Evolutionary conservation across 2,888 invertebrate genomes (phyloP).

Genomic region (Gari tellinella): DNA sequence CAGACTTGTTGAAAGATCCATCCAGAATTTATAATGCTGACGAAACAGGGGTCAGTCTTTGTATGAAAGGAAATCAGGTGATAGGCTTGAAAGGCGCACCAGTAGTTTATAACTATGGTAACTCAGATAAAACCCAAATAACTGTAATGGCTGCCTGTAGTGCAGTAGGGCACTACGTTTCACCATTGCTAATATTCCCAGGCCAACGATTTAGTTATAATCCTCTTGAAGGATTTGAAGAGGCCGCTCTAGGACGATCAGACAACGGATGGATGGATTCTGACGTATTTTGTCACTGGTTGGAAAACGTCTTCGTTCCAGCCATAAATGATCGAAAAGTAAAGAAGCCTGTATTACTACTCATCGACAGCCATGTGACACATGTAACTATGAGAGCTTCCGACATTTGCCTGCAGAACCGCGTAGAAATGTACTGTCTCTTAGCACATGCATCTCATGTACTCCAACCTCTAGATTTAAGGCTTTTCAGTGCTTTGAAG

Average conservation of each 20-base stretch:
- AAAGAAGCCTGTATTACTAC: conserved; percentile 26
- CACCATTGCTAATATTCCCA: conserved; percentile 11
- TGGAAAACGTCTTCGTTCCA: conserved; percentile 17
- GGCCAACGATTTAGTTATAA: conserved; percentile 12
- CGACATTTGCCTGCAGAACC: conserved; percentile 25
- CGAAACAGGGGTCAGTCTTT: conserved; percentile 22
- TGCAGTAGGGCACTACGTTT: neutral
- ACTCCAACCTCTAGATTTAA: conserved; percentile 49
- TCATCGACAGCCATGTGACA: conserved; percentile 51
- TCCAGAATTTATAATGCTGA: conserved; percentile 19
- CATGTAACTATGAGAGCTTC: conserved; percentile 39
- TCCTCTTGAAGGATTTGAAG: conserved; percentile 14
- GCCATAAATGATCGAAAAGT: conserved; percentile 13
- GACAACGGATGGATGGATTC: conserved; percentile 26
- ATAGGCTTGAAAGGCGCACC: conserved; percentile 23
- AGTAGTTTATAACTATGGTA: conserved; percentile 20
- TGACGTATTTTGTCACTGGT: conserved; percentile 18
- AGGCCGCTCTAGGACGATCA: conserved; percentile 7
- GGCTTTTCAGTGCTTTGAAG: conserved; percentile 45
- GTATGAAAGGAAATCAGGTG: conserved; percentile 6
- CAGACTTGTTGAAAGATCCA: conserved; percentile 4
- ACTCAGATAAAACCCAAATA: conserved; percentile 16
- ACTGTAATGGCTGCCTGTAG: conserved; percentile 20
- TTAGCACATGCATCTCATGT: conserved; percentile 46
- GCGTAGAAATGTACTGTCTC: conserved; percentile 41